A percentile compares a stretch with the other conserved stretches of the same genome.
phyloP scores from a whole-genome alignment of 1,140 invertebrate genomes.

The Bombus waltoni region DNA sequence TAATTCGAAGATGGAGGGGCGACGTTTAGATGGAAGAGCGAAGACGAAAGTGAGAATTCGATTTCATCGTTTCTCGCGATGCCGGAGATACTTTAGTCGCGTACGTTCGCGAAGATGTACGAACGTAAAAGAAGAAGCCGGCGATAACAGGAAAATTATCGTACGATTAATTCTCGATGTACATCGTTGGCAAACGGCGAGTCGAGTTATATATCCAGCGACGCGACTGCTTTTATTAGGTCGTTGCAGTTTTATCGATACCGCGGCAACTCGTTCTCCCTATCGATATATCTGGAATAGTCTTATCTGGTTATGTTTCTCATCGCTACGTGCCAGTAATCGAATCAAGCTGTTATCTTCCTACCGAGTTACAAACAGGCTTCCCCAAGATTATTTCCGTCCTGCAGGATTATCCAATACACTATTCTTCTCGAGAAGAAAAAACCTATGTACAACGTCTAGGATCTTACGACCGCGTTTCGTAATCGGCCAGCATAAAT shows the following conservation, averaged over 20 bases:
- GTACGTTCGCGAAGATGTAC: background rate
- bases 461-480: constrained; percentile 11
- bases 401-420: background rate
- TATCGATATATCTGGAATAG: background rate
- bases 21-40: background rate
- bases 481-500: constrained; percentile 56
- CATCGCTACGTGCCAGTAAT: background rate
- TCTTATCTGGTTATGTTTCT: background rate
- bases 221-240: background rate
- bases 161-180: background rate
- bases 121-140: background rate
- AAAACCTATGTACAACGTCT: background rate
- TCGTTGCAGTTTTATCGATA: constrained; percentile 10
- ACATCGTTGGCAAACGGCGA: background rate
- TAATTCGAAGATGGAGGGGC: background rate
- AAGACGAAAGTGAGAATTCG: background rate
- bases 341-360: background rate
- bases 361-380: background rate
- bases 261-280: no score
- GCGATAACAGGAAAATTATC: background rate
- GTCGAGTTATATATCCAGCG: background rate
- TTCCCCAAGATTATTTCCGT: background rate
- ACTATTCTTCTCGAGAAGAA: background rate
- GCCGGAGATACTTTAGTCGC: background rate
- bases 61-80: background rate